Evolutionary conservation across 1,140 invertebrate species (phyloP), one percentile per base, ranked within the genome.

Genomic region (Leptinotarsa lineolata): DNA sequence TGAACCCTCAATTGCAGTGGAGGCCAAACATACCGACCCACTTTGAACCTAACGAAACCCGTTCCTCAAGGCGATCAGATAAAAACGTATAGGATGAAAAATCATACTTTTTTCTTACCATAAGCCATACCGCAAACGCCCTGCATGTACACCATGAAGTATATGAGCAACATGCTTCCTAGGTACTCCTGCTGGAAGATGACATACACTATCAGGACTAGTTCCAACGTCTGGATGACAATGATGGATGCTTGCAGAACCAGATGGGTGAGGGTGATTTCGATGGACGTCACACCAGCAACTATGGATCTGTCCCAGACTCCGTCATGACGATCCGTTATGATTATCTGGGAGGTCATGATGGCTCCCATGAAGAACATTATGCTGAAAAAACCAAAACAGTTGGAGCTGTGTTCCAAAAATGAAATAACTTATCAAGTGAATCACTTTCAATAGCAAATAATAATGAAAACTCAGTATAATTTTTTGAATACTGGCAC

Each of bases 321-420:
- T 48, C 94, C 94, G 80, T 95, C 93, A 77, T 90, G 86, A 46
- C 92, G 90, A 82, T 97, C 95, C 2, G 91, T 87, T 48, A 97
- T 93, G 81, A 96, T 92, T 11, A 93, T 89, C 2, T 92, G 87
- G 0, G 93, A 92, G 2, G 93, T 95, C 73, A 95, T 87, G 11
- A 92, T 89, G 1, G 92, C 91, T 0, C 93, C 90, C 84, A 95
- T 85, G 83, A 96, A 93, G 84, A 92, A 95, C 5, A 92, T 87
- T 71, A 94, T 89, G 13, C 93, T 94, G 80, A 65, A 18, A 30
- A 46, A 18, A 11, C 11, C 30, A 8, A 39, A 11, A 39, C 20
- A 84, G 24, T n/a, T 60, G 1, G 15, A 60, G 2, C 24, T 69
- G 16, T 65, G 45, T 15, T 60, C 12, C 21, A 12, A 3, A 11